These are phyloP conservation scores for Agriopis marginaria DNA, from an alignment of 2,888 invertebrate genomes.

Conservation along the genomic window DNA sequence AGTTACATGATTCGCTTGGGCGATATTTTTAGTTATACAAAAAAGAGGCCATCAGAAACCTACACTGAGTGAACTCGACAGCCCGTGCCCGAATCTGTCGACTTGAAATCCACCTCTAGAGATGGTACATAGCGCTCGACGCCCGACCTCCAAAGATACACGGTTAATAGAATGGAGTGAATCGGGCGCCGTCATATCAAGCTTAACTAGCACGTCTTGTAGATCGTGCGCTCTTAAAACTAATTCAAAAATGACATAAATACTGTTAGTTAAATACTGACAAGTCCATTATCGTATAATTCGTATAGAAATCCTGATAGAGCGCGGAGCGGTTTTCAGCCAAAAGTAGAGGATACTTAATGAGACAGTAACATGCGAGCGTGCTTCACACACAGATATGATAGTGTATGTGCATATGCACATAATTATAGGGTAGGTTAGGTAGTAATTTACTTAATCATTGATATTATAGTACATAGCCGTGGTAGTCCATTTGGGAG, in stretches of 20 bases:
- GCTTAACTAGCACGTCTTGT: conserved; percentile 51
- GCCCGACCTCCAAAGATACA: conserved; percentile 58
- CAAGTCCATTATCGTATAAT: conserved; percentile 51
- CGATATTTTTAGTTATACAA: conserved; percentile 26
- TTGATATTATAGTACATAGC: not conserved
- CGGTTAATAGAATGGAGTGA: conserved; percentile 13
- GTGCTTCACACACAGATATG: conserved; percentile 9
- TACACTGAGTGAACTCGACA: conserved; percentile 49
- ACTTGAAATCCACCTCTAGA: conserved; percentile 36
- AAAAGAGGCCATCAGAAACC: conserved; percentile 57
- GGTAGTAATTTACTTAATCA: too few species aligned
- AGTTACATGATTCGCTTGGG: conserved; percentile 21
- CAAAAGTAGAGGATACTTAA: conserved; percentile 3
- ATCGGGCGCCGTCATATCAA: conserved; percentile 28
- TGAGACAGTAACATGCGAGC: conserved; percentile 1
- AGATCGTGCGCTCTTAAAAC: conserved; percentile 55
- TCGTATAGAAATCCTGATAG: conserved; percentile 50
- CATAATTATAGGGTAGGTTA: too few species aligned
- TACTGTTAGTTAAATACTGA: conserved; percentile 69
- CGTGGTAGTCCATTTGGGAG: too few species aligned
- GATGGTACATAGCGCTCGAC: conserved; percentile 33
- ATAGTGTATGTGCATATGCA: not conserved
- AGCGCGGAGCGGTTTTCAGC: conserved; percentile 20
- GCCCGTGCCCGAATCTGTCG: conserved; percentile 23
- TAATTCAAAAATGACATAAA: conserved; percentile 59